phyloP scores from a whole-genome alignment of 2,113 vertebrate species.

The Loxodonta africana region DNA sequence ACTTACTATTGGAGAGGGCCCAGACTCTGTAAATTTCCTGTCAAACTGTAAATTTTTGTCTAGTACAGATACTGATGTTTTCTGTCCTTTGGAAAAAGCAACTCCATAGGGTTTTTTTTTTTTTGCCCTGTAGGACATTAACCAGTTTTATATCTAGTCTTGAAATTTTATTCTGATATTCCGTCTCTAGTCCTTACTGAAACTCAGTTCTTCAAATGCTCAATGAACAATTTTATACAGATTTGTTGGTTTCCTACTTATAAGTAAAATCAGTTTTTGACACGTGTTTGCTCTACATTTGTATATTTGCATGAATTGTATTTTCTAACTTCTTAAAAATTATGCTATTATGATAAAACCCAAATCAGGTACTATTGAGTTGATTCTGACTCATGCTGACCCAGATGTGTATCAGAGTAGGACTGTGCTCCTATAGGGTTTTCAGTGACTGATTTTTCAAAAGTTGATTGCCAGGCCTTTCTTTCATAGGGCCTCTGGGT shows the following conservation, averaged over 20 bases:
- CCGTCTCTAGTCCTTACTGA: background rate
- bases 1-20: background rate
- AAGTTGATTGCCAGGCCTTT: no score
- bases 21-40: background rate
- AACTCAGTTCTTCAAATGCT: background rate
- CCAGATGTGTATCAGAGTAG: no score
- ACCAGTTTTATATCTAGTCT: background rate
- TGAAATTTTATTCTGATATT: background rate
- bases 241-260: background rate
- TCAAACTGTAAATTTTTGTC: background rate
- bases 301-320: background rate
- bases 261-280: background rate
- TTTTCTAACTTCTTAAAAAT: background rate
- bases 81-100: background rate
- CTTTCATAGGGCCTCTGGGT: no score
- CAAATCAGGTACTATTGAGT: no score
- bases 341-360: background rate
- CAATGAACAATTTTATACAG: conserved; percentile 3
- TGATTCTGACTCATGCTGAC: no score
- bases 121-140: background rate
- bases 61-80: background rate
- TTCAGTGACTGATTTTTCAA: no score
- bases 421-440: no score
- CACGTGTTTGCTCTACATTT: background rate
- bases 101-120: background rate